Evolutionary conservation across 2,113 vertebrate genomes (phyloP), one percentile per base, ranked within the genome.

Genomic region (Urocolius indicus): DNA sequence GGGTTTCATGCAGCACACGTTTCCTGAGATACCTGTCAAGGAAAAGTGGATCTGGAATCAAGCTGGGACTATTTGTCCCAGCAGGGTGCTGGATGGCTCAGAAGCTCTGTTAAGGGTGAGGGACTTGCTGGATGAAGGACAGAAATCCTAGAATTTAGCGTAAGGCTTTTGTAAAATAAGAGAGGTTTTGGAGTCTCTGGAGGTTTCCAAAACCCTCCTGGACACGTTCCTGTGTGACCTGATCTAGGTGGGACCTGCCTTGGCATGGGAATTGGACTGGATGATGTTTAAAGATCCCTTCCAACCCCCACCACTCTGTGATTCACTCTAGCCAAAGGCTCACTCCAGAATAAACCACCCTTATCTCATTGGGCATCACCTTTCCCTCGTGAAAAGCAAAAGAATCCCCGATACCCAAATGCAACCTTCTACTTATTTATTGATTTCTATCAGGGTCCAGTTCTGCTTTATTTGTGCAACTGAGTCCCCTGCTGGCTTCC

Each of bases 401-500:
- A 24, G 51, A 83, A 20, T 9, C 59, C 41, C 36, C 79, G 45
- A 49, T 61, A 89, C 23, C 94, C 84, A 81, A 89, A 59, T 15
- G 76, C 38, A 89, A 83, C 12, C 41, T 34, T 3, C 54, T 92
- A 27, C 86, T 96, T 96, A 72, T 83, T 94, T 41, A 41, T 41
- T 41, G 38, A 41, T 41, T 12, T 41, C 90, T 84, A 73, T 48
- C 55, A 76, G 79, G 72, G 88, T 89, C 65, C 73, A 58, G 73
- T 46, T 86, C 61, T 86, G 77, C 62, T 86, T 89, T 96, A 81
- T 96, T 97, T 95, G 75, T 75, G 91, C 76, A 95, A 95, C 92
- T 22, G 73, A 96, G 94, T 95, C 93, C 92, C 90, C 93, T 90
- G 26, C 94, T 65, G 88, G 90, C 92, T 94, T 91, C 87, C 94